Conservation (phyloP, 2,888 invertebrate genomes). For the Parelbella ahira region DNA sequence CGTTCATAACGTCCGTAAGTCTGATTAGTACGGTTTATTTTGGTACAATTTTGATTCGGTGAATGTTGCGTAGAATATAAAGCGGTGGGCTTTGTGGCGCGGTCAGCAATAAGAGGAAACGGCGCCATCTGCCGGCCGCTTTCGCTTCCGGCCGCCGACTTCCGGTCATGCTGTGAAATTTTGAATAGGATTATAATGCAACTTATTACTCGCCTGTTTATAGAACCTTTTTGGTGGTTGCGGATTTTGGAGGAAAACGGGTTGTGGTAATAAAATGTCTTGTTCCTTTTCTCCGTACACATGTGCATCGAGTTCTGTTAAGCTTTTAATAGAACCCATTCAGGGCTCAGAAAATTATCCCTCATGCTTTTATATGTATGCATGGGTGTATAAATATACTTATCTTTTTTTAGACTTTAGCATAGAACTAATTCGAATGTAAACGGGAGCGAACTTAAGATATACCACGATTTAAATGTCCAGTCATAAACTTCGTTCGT, state of each 20-base stretch:
- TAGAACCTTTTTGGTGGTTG: slow-evolving; percentile 28
- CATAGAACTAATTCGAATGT: too few species aligned
- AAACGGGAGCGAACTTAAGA: too few species aligned
- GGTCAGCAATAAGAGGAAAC: slow-evolving; percentile 74
- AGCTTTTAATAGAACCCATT: slow-evolving; percentile 17
- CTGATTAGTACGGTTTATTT: slow-evolving; percentile 32
- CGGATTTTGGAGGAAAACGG: slow-evolving; percentile 18
- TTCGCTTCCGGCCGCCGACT: slow-evolving; percentile 55
- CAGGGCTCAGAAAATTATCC: slow-evolving; percentile 8
- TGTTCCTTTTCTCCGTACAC: slow-evolving; percentile 11
- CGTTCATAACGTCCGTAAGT: slow-evolving; percentile 29
- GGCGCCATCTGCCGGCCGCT: slow-evolving; percentile 65
- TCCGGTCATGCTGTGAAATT: slow-evolving; percentile 61
- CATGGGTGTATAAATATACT: too few species aligned
- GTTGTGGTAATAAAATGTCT: slow-evolving; percentile 18
- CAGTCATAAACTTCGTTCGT: too few species aligned
- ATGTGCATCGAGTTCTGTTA: slow-evolving; percentile 11
- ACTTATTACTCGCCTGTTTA: slow-evolving; percentile 51
- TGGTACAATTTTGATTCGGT: slow-evolving; percentile 17
- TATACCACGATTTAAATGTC: too few species aligned
- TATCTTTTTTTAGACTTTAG: too few species aligned
- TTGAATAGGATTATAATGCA: slow-evolving; percentile 61
- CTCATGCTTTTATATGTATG: background rate
- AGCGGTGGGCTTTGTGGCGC: slow-evolving; percentile 62
- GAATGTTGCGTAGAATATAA: slow-evolving; percentile 40